Base-by-base conservation (phyloP, 1,140 invertebrate genomes). In the Neodiprion pinetum region DNA sequence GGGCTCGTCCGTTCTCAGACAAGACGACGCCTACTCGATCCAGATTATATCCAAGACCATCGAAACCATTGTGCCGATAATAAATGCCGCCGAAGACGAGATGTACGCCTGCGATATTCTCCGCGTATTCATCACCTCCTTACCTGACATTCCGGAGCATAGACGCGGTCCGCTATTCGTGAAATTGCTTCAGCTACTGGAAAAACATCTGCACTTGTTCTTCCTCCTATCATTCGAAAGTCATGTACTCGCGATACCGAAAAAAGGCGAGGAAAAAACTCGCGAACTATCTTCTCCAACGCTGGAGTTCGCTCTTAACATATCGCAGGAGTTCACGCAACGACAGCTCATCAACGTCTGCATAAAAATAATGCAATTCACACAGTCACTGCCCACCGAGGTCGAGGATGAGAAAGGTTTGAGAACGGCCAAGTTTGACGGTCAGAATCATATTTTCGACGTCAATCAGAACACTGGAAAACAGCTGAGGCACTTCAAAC, bases 11-110 rank as follows among this genome's bases (percentile, higher is more conserved):
- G 93, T 98, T 23, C 85, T 98, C 0, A 90, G 96, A 17, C 96
- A 97, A 78, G 97, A 99, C 84, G 96, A 98, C 84, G 93, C 94
- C 0, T 98, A 98, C 84, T 98, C 96, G 80, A 96, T 98, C 82
- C 95, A 98, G 86, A 95, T 98, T 9, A 97, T 98, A 69, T 92
- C 92, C 0, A 95, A 96, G 86, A 97, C 97, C 14, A 93, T 98
- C 47, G 95, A 97, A 80, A 96, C 94, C 0, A 92, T 99, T 23
- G 93, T 99, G 72, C 97, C 97, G 0, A 94, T 96, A 69, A 88
- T 98, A 28, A 91, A 96, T 14, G 88, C 89, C 71, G 77, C 86
- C 4, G 85, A 92, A 21, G 86, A 88, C 77, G 82, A 89, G 14
- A 89, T 85, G 66, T 86, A 91, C 8, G 85, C 89, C 9, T 87